phyloP scores from a whole-genome alignment of 1,140 invertebrate species.

The Aphaenogaster ashmeadi region DNA sequence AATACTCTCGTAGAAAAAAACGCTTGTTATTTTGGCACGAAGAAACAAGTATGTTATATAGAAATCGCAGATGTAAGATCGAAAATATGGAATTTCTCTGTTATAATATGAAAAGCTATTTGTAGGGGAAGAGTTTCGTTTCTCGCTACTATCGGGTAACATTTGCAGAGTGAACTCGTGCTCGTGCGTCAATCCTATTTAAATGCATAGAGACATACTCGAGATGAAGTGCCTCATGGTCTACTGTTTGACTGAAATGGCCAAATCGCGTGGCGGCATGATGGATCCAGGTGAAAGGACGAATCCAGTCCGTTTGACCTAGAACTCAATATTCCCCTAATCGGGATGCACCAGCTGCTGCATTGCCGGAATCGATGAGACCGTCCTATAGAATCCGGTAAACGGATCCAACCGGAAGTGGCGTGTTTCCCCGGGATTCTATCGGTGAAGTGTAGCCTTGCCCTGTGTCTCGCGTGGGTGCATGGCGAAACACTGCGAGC shows the following conservation, averaged over 20 bases:
- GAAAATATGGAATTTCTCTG: neutral
- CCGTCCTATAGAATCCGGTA: slow-evolving; percentile 59
- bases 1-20: neutral
- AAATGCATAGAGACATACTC: slow-evolving; percentile 2
- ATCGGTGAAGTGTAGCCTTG: slow-evolving; percentile 29
- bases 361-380: slow-evolving; percentile 60
- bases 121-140: neutral
- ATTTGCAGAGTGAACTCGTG: neutral
- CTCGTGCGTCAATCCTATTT: neutral
- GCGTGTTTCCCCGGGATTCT: slow-evolving; percentile 10
- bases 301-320: slow-evolving; percentile 56
- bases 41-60: neutral
- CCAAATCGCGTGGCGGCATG: slow-evolving; percentile 36
- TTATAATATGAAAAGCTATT: neutral
- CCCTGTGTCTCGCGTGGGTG: neutral
- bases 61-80: neutral
- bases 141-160: neutral
- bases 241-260: slow-evolving; percentile 31
- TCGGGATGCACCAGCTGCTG: slow-evolving; percentile 59
- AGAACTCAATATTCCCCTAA: slow-evolving; percentile 43
- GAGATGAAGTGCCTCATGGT: slow-evolving; percentile 10
- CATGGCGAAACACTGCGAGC: neutral
- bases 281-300: slow-evolving; percentile 46
- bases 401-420: slow-evolving; percentile 29
- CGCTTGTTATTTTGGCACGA: neutral